Evolutionary conservation across 2,113 vertebrate species (phyloP).

Genomic region (cattle (Bos taurus)): DNA sequence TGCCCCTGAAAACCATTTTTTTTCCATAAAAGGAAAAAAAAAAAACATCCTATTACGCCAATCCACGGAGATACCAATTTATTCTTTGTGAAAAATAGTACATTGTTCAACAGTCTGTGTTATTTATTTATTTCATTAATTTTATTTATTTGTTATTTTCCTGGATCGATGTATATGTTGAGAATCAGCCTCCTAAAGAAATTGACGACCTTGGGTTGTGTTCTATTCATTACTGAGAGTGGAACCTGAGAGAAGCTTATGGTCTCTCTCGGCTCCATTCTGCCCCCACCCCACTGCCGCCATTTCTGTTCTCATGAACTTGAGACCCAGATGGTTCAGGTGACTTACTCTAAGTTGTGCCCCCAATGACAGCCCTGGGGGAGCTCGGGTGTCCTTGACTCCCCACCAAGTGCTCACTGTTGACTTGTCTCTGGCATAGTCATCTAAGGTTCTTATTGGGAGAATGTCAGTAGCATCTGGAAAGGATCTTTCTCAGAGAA

Average conservation of each 20-base stretch:
- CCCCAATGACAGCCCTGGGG: not conserved
- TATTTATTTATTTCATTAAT: not conserved
- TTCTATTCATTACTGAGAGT: not conserved
- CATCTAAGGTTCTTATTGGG: not conserved
- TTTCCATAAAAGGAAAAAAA: not conserved
- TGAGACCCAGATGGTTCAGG: not conserved
- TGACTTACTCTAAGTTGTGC: not conserved
- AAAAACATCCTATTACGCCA: not conserved
- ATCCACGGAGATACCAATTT: not conserved
- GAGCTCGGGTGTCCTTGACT: not conserved
- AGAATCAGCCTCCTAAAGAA: not conserved
- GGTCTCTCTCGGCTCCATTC: not conserved
- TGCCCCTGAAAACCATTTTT: slow-evolving; percentile 33
- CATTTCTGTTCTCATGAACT: not conserved
- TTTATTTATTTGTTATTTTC: not conserved
- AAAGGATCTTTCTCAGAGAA: not conserved
- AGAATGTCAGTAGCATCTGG: not conserved
- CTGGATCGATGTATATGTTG: not conserved
- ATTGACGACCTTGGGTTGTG: not conserved
- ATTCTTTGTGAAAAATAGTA: slow-evolving; percentile 19
- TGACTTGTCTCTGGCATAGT: not conserved
- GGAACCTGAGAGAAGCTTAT: not conserved
- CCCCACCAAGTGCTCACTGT: not conserved
- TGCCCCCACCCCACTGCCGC: rapidly evolving
- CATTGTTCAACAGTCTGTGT: not conserved